Conservation (phyloP, 1,140 invertebrate species). For the Aculops lycopersici region DNA sequence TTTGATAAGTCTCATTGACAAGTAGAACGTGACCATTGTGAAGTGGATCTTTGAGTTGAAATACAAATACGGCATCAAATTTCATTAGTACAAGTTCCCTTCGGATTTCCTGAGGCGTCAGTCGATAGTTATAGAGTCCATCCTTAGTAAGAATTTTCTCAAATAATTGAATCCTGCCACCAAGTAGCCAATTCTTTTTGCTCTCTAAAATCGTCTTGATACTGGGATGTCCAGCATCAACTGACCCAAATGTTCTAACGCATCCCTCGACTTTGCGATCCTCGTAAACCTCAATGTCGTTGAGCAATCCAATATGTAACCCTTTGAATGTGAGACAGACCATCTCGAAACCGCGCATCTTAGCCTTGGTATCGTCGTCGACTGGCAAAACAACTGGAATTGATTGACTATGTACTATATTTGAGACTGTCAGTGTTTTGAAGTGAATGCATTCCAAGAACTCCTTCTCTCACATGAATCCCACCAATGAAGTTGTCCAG, state of each 20-base stretch:
- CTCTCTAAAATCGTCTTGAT: constrained; percentile 38
- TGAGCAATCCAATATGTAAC: constrained; percentile 41
- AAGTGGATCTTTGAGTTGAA: constrained; percentile 89
- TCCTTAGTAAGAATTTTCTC: constrained; percentile 70
- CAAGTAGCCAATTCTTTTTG: constrained; percentile 75
- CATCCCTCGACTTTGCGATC: constrained; percentile 83
- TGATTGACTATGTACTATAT: constrained; percentile 46
- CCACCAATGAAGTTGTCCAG: constrained; percentile 72
- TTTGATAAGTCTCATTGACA: constrained; percentile 78
- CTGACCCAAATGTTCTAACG: constrained; percentile 64
- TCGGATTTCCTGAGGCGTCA: constrained; percentile 71
- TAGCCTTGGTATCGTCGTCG: constrained; percentile 21
- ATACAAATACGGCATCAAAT: constrained; percentile 66
- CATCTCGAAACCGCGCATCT: constrained; percentile 17
- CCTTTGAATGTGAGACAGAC: constrained; percentile 27
- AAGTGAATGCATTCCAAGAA: constrained; percentile 81
- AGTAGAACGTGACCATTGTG: constrained; percentile 94
- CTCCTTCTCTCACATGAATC: constrained; percentile 86
- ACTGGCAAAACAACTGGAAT: constrained; percentile 75
- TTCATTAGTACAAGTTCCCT: constrained; percentile 33
- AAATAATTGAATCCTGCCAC: constrained; percentile 73
- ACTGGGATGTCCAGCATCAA: constrained; percentile 20
- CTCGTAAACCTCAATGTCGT: constrained; percentile 68
- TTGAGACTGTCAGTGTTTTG: constrained; percentile 23
- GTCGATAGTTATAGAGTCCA: constrained; percentile 65